phyloP scores from a whole-genome alignment of 2,113 vertebrate genomes.

The Caretta caretta region DNA sequence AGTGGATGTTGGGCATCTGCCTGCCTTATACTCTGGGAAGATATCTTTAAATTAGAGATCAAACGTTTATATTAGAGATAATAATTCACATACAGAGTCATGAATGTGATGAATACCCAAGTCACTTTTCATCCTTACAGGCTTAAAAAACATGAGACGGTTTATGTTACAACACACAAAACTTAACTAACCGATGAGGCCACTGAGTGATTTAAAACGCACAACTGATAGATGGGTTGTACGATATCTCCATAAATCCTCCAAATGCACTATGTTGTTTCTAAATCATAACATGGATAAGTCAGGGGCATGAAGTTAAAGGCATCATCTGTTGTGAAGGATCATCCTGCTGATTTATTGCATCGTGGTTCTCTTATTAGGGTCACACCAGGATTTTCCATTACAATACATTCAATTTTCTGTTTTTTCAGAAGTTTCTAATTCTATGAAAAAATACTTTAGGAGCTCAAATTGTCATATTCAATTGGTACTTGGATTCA shows the following conservation, averaged over 20 bases:
- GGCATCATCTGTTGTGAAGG: not conserved
- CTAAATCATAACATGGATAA: not conserved
- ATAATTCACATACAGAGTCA: not conserved
- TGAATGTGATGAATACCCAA: not conserved
- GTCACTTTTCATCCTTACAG: not conserved
- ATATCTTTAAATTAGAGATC: not conserved
- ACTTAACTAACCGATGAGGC: not conserved
- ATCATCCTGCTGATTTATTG: not conserved
- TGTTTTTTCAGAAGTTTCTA: not conserved
- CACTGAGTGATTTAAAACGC: not conserved
- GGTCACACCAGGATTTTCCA: accelerated
- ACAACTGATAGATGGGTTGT: not conserved
- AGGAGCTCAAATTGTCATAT: not conserved
- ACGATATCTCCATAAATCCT: not conserved
- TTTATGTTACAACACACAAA: not conserved
- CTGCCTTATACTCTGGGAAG: not conserved
- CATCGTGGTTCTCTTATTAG: not conserved
- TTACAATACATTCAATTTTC: not conserved
- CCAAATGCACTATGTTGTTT: accelerated
- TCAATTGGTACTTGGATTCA: not conserved
- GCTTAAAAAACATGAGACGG: accelerated
- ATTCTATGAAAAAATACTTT: not conserved
- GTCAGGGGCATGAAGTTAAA: not conserved
- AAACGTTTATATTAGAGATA: not conserved
- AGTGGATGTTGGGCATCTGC: not conserved